Evolutionary conservation across 2,113 vertebrate species (phyloP).

Genomic region (Rhinogobius similis): DNA sequence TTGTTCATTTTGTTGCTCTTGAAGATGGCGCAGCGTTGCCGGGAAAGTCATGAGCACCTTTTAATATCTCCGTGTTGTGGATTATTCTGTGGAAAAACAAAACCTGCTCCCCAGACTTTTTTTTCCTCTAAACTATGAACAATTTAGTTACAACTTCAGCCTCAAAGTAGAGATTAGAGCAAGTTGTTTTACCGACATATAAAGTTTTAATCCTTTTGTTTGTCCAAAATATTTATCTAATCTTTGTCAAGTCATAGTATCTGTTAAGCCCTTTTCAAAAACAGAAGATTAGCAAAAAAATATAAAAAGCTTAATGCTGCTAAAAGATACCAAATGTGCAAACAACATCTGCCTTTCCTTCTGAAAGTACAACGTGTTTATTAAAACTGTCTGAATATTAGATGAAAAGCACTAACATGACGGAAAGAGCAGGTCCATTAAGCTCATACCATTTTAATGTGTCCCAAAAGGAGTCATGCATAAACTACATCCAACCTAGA

Average conservation of each 20-base stretch:
- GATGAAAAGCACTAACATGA: neutral
- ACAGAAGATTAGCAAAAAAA: neutral
- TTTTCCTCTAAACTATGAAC: neutral
- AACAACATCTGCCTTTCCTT: neutral
- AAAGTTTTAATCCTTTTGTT: constrained; percentile 2
- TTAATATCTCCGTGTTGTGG: neutral
- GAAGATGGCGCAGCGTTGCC: neutral
- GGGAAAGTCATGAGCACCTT: neutral
- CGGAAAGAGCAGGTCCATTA: neutral
- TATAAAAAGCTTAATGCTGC: neutral
- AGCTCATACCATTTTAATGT: constrained; percentile 7
- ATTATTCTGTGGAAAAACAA: neutral
- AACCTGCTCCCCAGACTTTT: too few relatives aligned
- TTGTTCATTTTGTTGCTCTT: neutral
- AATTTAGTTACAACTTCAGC: neutral
- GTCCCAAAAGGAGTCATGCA: neutral
- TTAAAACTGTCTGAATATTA: neutral
- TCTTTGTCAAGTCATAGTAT: neutral
- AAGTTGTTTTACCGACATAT: neutral
- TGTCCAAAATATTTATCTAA: constrained; percentile 2
- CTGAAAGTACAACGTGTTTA: neutral
- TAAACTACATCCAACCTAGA: constrained; percentile 1
- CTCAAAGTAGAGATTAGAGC: neutral
- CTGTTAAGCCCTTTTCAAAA: constrained; percentile 1
- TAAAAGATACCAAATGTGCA: neutral